Conservation (phyloP, 1,140 invertebrate genomes). For the Lysiphlebus fabarum region DNA sequence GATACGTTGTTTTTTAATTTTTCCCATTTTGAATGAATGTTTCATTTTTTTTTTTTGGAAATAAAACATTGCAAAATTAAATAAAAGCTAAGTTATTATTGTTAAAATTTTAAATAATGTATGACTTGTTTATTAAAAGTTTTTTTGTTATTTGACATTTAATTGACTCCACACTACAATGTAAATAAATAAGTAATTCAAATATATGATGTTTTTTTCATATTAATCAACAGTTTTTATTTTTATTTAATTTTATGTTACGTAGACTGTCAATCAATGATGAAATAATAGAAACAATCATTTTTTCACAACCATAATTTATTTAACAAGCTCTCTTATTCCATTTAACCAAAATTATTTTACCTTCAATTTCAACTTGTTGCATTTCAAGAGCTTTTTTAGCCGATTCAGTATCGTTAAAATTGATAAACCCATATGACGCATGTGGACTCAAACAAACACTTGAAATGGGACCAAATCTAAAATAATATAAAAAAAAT, state of each 20-base stretch:
- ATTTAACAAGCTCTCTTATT: background rate
- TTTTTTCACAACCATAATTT: background rate
- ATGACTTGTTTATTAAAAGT: too few species aligned
- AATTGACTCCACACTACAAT: background rate
- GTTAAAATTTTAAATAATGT: too few species aligned
- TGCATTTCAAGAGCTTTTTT: background rate
- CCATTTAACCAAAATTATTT: background rate
- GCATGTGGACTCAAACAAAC: background rate
- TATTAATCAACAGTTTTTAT: background rate
- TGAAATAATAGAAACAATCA: too few species aligned
- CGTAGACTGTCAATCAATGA: too few species aligned
- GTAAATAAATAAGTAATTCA: background rate
- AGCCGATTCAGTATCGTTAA: background rate
- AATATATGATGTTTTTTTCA: background rate
- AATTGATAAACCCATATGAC: slow-evolving; percentile 9
- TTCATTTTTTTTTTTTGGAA: too few species aligned
- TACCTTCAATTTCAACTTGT: background rate
- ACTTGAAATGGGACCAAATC: slow-evolving; percentile 4
- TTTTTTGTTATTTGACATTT: background rate
- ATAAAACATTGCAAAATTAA: too few species aligned
- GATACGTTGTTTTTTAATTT: too few species aligned
- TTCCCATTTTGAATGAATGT: too few species aligned
- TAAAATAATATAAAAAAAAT: too few species aligned
- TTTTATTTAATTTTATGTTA: too few species aligned
- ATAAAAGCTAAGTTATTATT: too few species aligned